Evolutionary conservation across 2,797 vertebrate genomes (phyloP).

Genomic region (Pteronotus mesoamericanus): DNA sequence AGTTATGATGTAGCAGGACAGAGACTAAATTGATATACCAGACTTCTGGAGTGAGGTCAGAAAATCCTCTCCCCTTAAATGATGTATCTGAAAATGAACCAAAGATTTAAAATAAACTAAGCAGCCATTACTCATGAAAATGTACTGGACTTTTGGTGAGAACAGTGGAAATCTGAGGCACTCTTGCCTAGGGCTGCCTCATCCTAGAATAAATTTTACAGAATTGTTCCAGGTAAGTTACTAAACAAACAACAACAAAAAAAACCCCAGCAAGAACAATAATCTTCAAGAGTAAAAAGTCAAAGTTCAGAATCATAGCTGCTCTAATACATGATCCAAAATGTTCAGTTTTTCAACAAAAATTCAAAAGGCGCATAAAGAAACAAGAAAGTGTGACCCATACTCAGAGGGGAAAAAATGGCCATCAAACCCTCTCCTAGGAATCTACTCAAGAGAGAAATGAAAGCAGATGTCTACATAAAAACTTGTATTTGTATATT

Average conservation of each 20-base stretch:
- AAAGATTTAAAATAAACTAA: conserved; percentile 10
- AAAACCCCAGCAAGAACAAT: neutral
- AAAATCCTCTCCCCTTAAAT: conserved; percentile 20
- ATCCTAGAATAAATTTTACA: neutral
- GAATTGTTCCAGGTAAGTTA: neutral
- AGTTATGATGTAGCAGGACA: neutral
- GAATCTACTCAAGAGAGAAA: neutral
- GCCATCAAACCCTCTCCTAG: neutral
- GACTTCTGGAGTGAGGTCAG: neutral
- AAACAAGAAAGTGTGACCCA: neutral
- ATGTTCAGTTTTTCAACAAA: neutral
- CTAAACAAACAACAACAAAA: neutral
- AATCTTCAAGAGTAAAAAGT: neutral
- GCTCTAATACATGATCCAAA: neutral
- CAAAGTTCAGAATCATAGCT: neutral
- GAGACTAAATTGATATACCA: neutral
- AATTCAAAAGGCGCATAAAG: neutral
- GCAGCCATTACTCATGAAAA: conserved; percentile 12
- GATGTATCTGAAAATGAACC: neutral
- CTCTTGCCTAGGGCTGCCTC: neutral
- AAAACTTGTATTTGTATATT: neutral
- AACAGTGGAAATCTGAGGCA: neutral
- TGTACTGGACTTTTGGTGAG: neutral
- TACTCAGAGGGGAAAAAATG: neutral
- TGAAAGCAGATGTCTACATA: neutral